A percentile compares a stretch with the other conserved stretches of the same genome.
phyloP scores from a whole-genome alignment of 2,797 vertebrate genomes.

The Danio kyathit region DNA sequence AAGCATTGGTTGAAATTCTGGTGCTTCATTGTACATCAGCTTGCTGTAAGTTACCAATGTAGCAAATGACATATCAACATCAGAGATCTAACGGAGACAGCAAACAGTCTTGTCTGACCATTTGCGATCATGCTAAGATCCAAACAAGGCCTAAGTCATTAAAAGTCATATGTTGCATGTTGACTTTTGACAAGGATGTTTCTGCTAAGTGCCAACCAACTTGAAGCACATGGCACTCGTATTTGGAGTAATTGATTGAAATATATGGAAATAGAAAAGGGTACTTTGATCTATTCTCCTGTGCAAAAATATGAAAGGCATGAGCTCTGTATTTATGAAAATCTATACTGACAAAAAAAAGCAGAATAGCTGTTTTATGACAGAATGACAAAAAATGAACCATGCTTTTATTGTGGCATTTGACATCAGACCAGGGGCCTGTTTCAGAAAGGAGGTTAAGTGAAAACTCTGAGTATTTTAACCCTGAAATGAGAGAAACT shows the following conservation, averaged over 20 bases:
- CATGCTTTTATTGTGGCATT: no score
- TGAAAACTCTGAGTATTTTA: no score
- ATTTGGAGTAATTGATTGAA: neutral
- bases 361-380: constrained; percentile 2
- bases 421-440: no score
- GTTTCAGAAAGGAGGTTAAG: no score
- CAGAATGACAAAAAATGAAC: no score
- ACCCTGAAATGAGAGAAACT: no score
- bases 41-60: neutral
- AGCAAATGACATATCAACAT: neutral
- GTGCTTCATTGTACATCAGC: neutral
- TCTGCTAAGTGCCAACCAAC: neutral
- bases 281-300: neutral
- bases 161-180: no score
- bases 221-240: neutral
- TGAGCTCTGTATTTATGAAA: neutral
- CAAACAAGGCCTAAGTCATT: no score
- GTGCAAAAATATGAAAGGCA: neutral
- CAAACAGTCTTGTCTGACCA: neutral
- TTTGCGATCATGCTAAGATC: no score
- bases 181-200: no score
- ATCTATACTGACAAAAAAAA: neutral
- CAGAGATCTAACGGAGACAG: neutral
- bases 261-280: neutral
- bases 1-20: neutral